Evolutionary conservation across 2,888 invertebrate genomes (phyloP).

Genomic region (Ferdinandea cuprea): DNA sequence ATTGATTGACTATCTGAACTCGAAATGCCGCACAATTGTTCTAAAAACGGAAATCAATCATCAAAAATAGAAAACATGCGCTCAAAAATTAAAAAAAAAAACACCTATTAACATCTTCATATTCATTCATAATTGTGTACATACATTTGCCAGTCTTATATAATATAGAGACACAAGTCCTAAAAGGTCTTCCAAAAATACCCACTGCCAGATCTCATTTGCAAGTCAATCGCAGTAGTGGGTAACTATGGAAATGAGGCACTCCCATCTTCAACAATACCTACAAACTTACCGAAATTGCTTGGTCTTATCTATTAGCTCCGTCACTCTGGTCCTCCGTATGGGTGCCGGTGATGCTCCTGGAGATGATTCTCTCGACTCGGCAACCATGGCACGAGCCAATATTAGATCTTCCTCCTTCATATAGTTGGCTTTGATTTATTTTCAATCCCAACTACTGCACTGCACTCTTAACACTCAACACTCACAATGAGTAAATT

Average conservation of each 20-base stretch:
- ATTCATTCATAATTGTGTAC: conserved; percentile 40
- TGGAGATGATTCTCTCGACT: conserved; percentile 82
- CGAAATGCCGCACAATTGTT: background rate
- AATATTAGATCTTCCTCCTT: conserved; percentile 89
- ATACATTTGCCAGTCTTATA: conserved; percentile 1
- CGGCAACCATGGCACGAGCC: conserved; percentile 87
- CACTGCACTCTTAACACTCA: too few species aligned
- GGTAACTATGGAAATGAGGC: conserved; percentile 14
- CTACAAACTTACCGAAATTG: conserved; percentile 87
- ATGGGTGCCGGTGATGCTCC: conserved; percentile 86
- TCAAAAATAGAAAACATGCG: conserved; percentile 22
- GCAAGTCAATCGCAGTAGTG: conserved; percentile 25
- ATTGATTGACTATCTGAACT: too few species aligned
- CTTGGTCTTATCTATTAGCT: conserved; percentile 87
- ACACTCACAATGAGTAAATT: conserved; percentile 9
- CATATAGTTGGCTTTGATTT: conserved; percentile 84
- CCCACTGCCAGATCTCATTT: conserved; percentile 7
- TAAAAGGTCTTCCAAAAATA: conserved; percentile 63
- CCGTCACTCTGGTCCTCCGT: conserved; percentile 86
- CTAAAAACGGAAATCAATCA: conserved; percentile 15
- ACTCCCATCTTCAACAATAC: background rate
- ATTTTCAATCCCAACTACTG: too few species aligned
- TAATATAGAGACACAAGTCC: conserved; percentile 28
- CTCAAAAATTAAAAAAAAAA: too few species aligned
- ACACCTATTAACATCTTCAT: conserved; percentile 2